These are phyloP conservation scores for Eriosoma lanigerum DNA, from an alignment of 1,140 invertebrate genomes.

Conservation along the genomic window DNA sequence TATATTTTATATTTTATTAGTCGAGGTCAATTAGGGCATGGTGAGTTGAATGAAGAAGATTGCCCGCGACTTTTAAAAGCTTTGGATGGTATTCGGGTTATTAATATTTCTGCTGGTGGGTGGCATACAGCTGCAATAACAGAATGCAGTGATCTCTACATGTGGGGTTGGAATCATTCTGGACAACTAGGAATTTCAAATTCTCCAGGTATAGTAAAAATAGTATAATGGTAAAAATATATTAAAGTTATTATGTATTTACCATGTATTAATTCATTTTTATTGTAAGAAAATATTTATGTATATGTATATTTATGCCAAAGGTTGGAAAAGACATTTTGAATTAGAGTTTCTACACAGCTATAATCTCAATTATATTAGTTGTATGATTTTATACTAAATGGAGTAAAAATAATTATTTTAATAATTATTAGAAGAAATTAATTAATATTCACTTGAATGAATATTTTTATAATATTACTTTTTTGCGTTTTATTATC, in stretches of 20 bases:
- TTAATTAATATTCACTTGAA: neutral
- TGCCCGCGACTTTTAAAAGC: slow-evolving; percentile 68
- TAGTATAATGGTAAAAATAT: no score
- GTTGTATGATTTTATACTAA: no score
- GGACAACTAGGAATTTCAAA: slow-evolving; percentile 71
- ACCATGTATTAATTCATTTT: no score
- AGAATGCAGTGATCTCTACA: slow-evolving; percentile 69
- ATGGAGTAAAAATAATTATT: no score
- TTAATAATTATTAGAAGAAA: neutral
- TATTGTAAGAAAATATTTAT: no score
- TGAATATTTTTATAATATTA: slow-evolving; percentile 15
- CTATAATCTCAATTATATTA: neutral
- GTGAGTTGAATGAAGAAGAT: slow-evolving; percentile 66
- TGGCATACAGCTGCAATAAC: slow-evolving; percentile 82
- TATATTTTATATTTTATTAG: slow-evolving; percentile 60
- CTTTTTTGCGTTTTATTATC: slow-evolving; percentile 4
- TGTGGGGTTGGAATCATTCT: slow-evolving; percentile 85
- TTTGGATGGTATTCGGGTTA: slow-evolving; percentile 70
- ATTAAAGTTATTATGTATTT: no score
- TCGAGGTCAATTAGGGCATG: slow-evolving; percentile 81
- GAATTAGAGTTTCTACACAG: neutral
- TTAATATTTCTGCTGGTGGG: slow-evolving; percentile 72
- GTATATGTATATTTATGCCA: neutral
- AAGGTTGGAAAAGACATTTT: neutral
- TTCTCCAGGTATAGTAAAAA: slow-evolving; percentile 55